Percentiles rank a stretch among this genome's conserved stretches.
phyloP scores from a whole-genome alignment of 1,140 invertebrate genomes.

The Drosophila pruinosa region DNA sequence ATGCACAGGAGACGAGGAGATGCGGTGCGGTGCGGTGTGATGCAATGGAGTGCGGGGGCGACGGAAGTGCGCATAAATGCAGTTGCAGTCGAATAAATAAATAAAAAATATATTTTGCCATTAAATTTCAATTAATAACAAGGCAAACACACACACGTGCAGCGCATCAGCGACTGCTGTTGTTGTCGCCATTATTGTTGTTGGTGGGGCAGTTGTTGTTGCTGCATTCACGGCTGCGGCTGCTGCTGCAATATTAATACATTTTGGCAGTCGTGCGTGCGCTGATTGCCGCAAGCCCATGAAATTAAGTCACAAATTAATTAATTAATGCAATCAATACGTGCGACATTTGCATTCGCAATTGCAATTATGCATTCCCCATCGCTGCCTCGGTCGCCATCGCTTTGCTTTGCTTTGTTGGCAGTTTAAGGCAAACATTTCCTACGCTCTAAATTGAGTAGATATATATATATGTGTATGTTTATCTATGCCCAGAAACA shows the following conservation, averaged over 20 bases:
- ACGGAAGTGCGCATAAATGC: conserved; percentile 79
- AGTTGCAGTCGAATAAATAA: conserved; percentile 78
- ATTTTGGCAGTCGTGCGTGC: conserved; percentile 74
- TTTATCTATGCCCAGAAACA: conserved; percentile 7
- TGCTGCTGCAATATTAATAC: conserved; percentile 70
- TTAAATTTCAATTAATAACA: conserved; percentile 82
- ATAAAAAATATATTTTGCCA: conserved; percentile 78
- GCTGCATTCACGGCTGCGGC: conserved; percentile 30
- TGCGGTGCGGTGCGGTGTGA: no score
- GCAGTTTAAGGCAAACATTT: conserved; percentile 46
- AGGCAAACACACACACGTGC: conserved; percentile 66
- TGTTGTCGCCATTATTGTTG: neutral
- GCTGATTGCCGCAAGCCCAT: conserved; percentile 79
- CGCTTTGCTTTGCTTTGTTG: conserved; percentile 19
- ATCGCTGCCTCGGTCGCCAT: neutral
- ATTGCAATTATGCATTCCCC: conserved; percentile 69
- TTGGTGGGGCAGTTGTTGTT: conserved; percentile 19
- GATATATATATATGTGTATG: conserved; percentile 5
- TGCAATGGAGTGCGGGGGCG: conserved; percentile 40
- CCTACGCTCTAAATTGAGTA: conserved; percentile 64
- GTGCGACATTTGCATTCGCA: conserved; percentile 77
- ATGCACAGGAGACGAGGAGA: conserved; percentile 8
- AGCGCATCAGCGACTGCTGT: conserved; percentile 30
- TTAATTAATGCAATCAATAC: conserved; percentile 82
- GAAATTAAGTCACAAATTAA: conserved; percentile 82